Evolutionary conservation across 2,797 vertebrate genomes (phyloP), one percentile per base, ranked within the genome.

Genomic region (Chelidonichthys spinosus): DNA sequence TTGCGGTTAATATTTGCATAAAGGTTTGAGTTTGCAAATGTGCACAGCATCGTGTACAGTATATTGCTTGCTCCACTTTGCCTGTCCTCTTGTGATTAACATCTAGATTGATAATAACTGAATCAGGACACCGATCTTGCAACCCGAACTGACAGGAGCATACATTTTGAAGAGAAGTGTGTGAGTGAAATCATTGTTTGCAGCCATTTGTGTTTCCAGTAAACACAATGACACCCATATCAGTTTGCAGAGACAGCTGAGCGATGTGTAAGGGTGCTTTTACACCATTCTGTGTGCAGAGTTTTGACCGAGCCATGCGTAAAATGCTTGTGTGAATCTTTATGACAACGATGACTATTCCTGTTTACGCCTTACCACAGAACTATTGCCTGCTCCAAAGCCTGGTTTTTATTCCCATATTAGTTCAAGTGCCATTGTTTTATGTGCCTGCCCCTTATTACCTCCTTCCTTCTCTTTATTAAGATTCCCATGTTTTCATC

Each of bases 281-380:
- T 50, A 62, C 59, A 40, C 82, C 32, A 37, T 69, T 60, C 32
- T 83, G 47, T 62, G 42, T 71, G 56, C 74, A 37, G 44, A 70
- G 36, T 73, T 55, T 58, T 60, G 42, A 68, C 44, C 50, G 46
- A 59, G 58, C n/a, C 2, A 25, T 56, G 2, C 5, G 39, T 74
- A 37, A 67, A 74, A 13, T 58, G 47, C 62, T 61, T 76, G 52
- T 47, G 35, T 35, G 71, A 73, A n/a, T 79, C 50, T 46, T 36
- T 18, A 75, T 25, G 25, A 37, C 53, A 15, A 54, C 0, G 10
- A 50, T 53, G 2, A 67, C 61, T 61, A 63, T 75, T 79, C 58
- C 69, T 44, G 47, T 60, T 36, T 42, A 81, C 9, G 81, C 88
- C 89, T 91, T 91, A 87, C 77, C 67, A 59, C 74, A 32, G 44